These are phyloP conservation scores for Holothuria scabra DNA, from an alignment of 53 echinoderm and acorn worm genomes.

Conservation along the genomic window DNA sequence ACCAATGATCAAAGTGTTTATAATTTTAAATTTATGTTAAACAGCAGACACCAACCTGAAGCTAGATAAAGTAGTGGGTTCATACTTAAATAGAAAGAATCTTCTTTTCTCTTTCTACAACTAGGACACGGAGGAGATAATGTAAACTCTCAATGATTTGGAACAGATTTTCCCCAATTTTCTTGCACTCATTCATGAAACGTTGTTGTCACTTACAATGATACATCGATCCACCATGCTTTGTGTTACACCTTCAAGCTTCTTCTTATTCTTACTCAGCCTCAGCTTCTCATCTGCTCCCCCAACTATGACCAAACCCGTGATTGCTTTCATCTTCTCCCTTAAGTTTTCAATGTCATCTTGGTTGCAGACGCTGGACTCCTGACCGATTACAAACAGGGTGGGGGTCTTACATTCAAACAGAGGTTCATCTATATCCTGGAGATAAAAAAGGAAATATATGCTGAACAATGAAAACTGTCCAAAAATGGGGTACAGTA, in stretches of 20 bases:
- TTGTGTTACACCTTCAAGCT: slow-evolving; percentile 92
- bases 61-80: no score
- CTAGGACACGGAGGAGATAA: no score
- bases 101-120: no score
- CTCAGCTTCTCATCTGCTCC: slow-evolving; percentile 94
- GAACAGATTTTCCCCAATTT: no score
- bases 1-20: no score
- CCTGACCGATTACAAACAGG: slow-evolving; percentile 92
- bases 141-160: no score
- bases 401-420: slow-evolving; percentile 89
- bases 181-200: no score
- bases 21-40: no score
- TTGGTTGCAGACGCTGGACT: slow-evolving; percentile 86
- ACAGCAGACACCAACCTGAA: no score
- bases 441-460: neutral
- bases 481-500: no score
- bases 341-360: slow-evolving; percentile 94
- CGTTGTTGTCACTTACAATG: slow-evolving; percentile 62
- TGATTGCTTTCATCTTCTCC: slow-evolving; percentile 90
- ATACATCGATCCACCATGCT: slow-evolving; percentile 99
- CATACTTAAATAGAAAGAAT: no score
- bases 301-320: slow-evolving; percentile 90
- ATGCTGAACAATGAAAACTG: neutral
- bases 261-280: slow-evolving; percentile 92
- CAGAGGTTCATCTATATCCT: slow-evolving; percentile 91